Base-by-base conservation (phyloP, 2,888 invertebrate species). In the Drepana falcataria region DNA sequence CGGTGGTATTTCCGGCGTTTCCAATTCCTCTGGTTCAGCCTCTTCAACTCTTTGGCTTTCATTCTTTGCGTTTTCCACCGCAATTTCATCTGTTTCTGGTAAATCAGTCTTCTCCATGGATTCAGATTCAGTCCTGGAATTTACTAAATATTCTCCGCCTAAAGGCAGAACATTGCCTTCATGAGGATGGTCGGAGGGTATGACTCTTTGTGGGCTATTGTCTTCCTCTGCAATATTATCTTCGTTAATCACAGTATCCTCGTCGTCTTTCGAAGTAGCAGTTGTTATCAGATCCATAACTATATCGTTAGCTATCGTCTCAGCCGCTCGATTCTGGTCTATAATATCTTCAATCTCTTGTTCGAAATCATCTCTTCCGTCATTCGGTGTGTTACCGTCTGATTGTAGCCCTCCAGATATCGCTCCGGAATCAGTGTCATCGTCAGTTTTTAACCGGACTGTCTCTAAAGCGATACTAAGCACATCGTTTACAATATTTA, bases 1-100 rank as follows among this genome's bases (percentile, higher is more conserved):
- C 61, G 94, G 93, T 73, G 94, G 93, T 69, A 94, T 94, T 81
- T 92, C 93, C 55, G 92, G 92, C 51, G 91, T 83, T 64, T 85
- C 81, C 55, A 82, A 73, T 53, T 83, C 91, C 51, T 85, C 82
- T 54, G 75, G 61, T 63, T 62, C 65, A 53, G 79, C 68, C 21
- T 64, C 63, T 52, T 81, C 82, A 56, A 77, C 70, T 75, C 77
- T 82, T 70, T 82, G 79, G 68, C 68, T 86, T 63, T 87, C 85
- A 56, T 84, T 85, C 66, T 85, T 85, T 33, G 78, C 75, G 61
- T 83, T 87, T 60, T 86, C 87, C 63, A 79, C 78, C 4, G 70
- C 61, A 34, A 79, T 71, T 53, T 81, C 75, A 52, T 75, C 63
- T 53, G 59, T 58, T 44, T 66, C 66, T 48, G 73, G 73, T 49